Conservation (phyloP, 2,888 invertebrate species). For the Archaeoteleia sp. region DNA sequence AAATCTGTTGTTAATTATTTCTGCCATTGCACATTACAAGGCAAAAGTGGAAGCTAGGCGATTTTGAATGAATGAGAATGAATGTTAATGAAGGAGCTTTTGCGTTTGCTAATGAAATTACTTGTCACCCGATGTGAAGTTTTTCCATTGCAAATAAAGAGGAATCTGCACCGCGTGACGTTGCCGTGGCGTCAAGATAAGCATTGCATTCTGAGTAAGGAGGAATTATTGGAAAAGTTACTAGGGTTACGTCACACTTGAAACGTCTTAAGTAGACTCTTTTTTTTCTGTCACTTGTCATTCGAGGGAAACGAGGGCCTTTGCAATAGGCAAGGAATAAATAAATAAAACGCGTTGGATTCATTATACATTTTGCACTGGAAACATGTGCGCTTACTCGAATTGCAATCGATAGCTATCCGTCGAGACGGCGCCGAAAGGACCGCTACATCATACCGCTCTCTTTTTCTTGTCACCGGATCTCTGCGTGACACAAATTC, state of each 20-base stretch:
- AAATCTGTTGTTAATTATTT: constrained; percentile 1
- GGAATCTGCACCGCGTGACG: neutral
- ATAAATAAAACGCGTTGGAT: neutral
- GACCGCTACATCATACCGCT: constrained; percentile 16
- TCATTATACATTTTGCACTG: neutral
- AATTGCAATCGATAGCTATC: constrained; percentile 66
- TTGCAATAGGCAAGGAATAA: neutral
- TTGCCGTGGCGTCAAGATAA: too few species aligned
- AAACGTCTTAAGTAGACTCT: too few species aligned
- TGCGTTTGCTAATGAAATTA: constrained; percentile 10
- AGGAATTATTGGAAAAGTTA: too few species aligned
- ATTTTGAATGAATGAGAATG: constrained; percentile 8
- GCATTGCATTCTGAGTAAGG: too few species aligned
- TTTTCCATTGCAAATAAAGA: constrained; percentile 14
- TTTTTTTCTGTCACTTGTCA: too few species aligned
- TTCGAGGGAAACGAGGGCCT: neutral
- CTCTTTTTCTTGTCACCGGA: constrained; percentile 9
- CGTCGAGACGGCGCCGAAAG: constrained; percentile 66
- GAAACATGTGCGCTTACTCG: neutral
- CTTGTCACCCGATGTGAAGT: neutral
- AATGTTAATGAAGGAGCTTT: constrained; percentile 9
- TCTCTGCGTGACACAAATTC: constrained; percentile 3
- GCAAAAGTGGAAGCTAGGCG: neutral
- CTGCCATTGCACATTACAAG: neutral
- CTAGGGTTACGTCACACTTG: too few species aligned